phyloP scores from a whole-genome alignment of 2,888 invertebrate genomes.

The Noctua comes region DNA sequence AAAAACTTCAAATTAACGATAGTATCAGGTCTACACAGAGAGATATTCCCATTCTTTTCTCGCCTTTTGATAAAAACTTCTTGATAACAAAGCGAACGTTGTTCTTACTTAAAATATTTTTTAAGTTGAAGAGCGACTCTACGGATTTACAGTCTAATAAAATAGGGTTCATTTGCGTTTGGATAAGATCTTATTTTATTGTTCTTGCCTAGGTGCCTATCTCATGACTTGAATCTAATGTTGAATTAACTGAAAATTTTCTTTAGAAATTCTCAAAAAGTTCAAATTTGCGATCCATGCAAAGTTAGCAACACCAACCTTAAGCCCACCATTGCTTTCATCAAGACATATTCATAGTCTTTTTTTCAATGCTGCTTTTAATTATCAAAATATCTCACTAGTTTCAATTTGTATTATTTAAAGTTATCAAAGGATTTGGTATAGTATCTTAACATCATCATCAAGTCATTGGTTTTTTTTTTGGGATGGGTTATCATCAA shows the following conservation, averaged over 20 bases:
- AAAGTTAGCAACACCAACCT: neutral
- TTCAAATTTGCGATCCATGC: neutral
- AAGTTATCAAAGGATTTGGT: slow-evolving; percentile 10
- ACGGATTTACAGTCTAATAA: slow-evolving; percentile 55
- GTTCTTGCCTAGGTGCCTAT: slow-evolving; percentile 8
- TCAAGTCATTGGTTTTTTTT: too few species aligned
- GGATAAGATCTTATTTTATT: slow-evolving; percentile 57
- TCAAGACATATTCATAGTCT: neutral
- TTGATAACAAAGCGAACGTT: slow-evolving; percentile 42
- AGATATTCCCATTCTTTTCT: slow-evolving; percentile 39
- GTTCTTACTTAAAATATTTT: slow-evolving; percentile 52
- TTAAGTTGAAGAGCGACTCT: slow-evolving; percentile 40
- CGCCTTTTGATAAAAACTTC: slow-evolving; percentile 47
- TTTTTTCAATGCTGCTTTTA: too few species aligned
- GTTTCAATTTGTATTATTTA: slow-evolving; percentile 2
- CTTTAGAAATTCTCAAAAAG: neutral
- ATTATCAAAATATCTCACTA: neutral
- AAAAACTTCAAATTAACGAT: slow-evolving; percentile 57
- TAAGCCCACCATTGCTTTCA: neutral
- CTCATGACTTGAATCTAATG: slow-evolving; percentile 5
- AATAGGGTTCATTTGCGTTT: slow-evolving; percentile 39
- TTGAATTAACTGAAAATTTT: neutral
- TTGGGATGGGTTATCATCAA: too few species aligned
- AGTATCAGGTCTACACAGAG: slow-evolving; percentile 38
- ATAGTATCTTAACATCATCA: too few species aligned